These are phyloP conservation scores for Ciconia stormi DNA, from an alignment of 2,113 vertebrate genomes.

Conservation along the genomic window DNA sequence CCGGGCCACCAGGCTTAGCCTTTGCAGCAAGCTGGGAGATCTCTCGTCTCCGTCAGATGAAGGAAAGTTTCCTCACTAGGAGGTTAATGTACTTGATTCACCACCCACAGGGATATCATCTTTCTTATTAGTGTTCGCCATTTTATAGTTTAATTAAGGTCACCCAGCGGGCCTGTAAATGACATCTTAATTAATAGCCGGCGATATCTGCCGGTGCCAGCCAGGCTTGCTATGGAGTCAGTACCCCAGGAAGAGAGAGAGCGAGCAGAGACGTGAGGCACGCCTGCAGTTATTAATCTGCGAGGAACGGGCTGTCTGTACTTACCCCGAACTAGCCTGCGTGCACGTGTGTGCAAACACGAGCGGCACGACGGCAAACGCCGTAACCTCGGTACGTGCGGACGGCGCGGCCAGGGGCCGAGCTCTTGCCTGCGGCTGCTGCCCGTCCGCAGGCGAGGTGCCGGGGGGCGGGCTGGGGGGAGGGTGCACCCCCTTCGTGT, in stretches of 20 bases:
- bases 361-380: rapidly evolving
- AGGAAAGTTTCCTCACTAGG: not conserved
- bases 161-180: constrained; percentile 55
- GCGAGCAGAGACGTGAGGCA: rapidly evolving
- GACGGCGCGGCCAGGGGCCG: not conserved
- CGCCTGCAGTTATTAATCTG: not conserved
- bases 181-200: constrained; percentile 63
- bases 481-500: not conserved
- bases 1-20: not conserved
- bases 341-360: rapidly evolving
- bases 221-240: not conserved
- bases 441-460: not conserved
- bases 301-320: rapidly evolving
- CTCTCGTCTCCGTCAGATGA: not conserved
- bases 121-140: constrained; percentile 52
- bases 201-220: not conserved
- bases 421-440: not conserved
- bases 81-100: constrained; percentile 31
- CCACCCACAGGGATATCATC: constrained; percentile 7
- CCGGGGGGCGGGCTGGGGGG: not conserved
- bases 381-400: rapidly evolving
- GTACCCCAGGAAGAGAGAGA: not conserved
- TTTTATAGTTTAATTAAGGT: constrained; percentile 61
- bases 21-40: not conserved
- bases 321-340: rapidly evolving